Percentiles rank a stretch among this genome's conserved stretches.
Evolutionary conservation across 2,888 invertebrate species (phyloP).

Genomic region (Scaeva pyrastri): DNA sequence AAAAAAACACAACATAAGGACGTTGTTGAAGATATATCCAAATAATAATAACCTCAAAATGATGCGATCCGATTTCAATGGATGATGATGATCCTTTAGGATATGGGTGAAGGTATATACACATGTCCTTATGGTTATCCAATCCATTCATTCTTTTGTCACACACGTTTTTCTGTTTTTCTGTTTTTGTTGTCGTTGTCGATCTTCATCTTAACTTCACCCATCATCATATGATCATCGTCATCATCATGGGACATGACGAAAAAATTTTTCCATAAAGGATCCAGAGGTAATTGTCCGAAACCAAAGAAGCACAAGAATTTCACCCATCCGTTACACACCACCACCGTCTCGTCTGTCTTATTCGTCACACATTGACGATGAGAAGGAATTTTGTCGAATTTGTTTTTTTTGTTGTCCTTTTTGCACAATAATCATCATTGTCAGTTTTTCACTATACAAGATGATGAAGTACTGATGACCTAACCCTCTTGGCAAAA

Average conservation of each 20-base stretch:
- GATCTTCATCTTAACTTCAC: constrained; percentile 40
- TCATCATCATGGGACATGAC: constrained; percentile 8
- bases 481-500: constrained; percentile 57
- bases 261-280: constrained; percentile 35
- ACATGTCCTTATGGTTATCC: constrained; percentile 47
- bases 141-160: constrained; percentile 64
- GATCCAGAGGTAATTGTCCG: constrained; percentile 71
- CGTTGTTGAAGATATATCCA: neutral
- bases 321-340: constrained; percentile 64
- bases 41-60: constrained; percentile 33
- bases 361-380: constrained; percentile 65
- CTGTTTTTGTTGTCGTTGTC: neutral
- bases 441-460: constrained; percentile 28
- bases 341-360: constrained; percentile 14
- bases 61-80: constrained; percentile 66
- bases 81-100: constrained; percentile 2
- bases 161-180: constrained; percentile 11
- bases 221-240: too few species aligned
- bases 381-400: constrained; percentile 34
- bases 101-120: neutral
- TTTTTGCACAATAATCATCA: constrained; percentile 23
- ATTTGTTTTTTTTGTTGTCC: constrained; percentile 12
- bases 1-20: neutral
- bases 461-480: constrained; percentile 71
- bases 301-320: constrained; percentile 56